Conservation (phyloP, 1,140 invertebrate genomes). For the Brachionus plicatilis region DNA sequence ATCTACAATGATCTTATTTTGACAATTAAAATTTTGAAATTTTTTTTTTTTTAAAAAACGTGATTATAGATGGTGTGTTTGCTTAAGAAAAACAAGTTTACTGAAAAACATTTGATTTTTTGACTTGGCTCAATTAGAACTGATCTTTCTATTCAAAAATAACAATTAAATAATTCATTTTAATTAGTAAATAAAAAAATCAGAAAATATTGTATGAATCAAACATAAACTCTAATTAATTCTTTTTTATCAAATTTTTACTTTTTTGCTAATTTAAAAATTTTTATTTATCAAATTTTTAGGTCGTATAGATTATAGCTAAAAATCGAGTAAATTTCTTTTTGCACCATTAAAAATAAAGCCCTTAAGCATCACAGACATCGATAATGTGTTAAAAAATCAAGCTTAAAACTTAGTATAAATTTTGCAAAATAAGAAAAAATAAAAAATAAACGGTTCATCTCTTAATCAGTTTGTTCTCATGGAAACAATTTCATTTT, state of each 20-base stretch:
- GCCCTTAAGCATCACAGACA: background rate
- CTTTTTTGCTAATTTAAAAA: background rate
- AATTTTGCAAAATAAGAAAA: background rate
- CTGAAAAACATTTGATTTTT: background rate
- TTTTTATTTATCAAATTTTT: background rate
- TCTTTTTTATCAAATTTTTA: background rate
- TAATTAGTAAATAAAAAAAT: background rate
- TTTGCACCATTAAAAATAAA: slow-evolving; percentile 14
- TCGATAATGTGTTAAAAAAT: background rate
- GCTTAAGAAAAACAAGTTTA: background rate
- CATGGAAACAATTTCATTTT: slow-evolving; percentile 32
- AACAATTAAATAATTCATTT: background rate
- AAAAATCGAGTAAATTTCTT: background rate
- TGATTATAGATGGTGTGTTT: background rate
- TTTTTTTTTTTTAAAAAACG: background rate
- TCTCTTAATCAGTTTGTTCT: slow-evolving; percentile 30
- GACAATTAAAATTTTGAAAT: no score
- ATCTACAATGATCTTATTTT: no score
- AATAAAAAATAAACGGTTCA: slow-evolving; percentile 30
- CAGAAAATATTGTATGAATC: background rate
- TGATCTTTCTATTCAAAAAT: background rate
- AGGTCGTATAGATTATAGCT: background rate
- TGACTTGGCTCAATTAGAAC: background rate
- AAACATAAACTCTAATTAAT: background rate
- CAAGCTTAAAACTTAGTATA: background rate